Conservation (phyloP, 2,797 vertebrate genomes). For the Myotis pilosus region DNA sequence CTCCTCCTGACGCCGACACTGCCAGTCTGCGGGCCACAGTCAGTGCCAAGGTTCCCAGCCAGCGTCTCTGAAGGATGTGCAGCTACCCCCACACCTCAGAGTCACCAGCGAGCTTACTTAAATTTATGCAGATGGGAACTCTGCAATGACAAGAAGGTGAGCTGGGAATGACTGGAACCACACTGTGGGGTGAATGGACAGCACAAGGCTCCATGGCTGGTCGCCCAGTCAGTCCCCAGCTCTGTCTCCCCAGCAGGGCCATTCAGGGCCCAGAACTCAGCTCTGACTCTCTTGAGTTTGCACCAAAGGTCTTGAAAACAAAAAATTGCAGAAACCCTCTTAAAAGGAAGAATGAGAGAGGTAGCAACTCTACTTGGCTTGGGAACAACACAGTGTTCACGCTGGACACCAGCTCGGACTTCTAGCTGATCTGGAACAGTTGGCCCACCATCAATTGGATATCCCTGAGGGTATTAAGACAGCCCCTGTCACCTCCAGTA, state of each 20-base stretch:
- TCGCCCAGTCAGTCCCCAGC: accelerated
- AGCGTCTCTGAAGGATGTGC: neutral
- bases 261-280: neutral
- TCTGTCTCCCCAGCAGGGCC: neutral
- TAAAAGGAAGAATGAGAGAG: neutral
- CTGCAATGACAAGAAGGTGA: no score
- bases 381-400: neutral
- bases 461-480: constrained; percentile 1
- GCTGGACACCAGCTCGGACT: neutral
- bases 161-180: neutral
- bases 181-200: no score
- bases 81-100: accelerated
- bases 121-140: neutral
- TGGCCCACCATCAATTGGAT: neutral
- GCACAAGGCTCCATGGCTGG: accelerated
- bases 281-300: neutral
- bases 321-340: neutral
- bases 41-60: neutral
- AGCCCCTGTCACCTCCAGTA: neutral
- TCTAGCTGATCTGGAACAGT: constrained; percentile 45
- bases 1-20: no score
- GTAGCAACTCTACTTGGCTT: neutral
- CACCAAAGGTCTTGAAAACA: neutral
- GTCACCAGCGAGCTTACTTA: neutral
- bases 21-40: no score